Conservation (phyloP, 2,113 vertebrate species). For the Burhinus oedicnemus region DNA sequence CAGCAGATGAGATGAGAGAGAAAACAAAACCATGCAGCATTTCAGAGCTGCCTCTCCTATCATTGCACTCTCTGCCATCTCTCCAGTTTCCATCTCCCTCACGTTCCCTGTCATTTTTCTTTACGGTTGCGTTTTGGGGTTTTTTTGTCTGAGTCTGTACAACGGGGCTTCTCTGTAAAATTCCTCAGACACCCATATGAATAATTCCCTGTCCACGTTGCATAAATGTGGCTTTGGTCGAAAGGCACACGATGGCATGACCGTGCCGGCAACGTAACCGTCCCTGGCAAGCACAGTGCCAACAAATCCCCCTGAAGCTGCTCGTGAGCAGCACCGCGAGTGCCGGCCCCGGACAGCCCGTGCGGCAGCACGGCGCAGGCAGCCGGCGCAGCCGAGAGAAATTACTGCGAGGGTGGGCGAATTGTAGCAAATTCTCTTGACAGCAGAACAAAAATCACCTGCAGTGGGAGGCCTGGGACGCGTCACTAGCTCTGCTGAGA, state of each 20-base stretch:
- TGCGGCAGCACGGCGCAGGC: rapidly evolving
- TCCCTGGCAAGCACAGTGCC: not conserved
- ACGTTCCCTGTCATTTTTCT: not conserved
- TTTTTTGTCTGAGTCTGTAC: not conserved
- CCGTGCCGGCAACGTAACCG: not conserved
- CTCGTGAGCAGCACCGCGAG: rapidly evolving
- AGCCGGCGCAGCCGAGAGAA: not conserved
- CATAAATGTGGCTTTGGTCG: not conserved
- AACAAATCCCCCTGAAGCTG: not conserved
- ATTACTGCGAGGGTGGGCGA: rapidly evolving
- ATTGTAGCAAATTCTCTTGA: not conserved
- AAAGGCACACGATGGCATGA: rapidly evolving
- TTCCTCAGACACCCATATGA: not conserved
- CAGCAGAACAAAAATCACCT: not conserved
- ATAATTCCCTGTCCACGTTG: rapidly evolving
- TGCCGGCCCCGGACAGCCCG: rapidly evolving
- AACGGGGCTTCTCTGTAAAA: not conserved
- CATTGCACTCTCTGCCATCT: not conserved
- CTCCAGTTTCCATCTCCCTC: not conserved
- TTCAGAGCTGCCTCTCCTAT: not conserved
- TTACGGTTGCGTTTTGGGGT: not conserved
- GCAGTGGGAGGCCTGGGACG: not conserved
- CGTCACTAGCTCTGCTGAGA: not conserved
- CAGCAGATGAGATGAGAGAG: not conserved
- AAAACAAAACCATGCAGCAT: not conserved